These are phyloP conservation scores for Listronotus oregonensis DNA, from an alignment of 1,140 invertebrate genomes.

Conservation along the genomic window DNA sequence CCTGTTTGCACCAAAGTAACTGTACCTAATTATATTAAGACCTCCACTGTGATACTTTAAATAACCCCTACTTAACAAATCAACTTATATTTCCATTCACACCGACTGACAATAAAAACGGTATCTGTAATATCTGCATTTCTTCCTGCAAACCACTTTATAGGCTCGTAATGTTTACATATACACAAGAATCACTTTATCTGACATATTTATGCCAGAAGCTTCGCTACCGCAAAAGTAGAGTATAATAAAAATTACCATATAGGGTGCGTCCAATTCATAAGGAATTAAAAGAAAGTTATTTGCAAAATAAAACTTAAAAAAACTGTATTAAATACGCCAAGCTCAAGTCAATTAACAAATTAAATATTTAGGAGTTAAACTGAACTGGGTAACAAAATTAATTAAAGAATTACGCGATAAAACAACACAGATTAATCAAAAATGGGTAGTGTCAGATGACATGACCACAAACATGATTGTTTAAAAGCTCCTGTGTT, in stretches of 20 bases:
- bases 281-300: neutral
- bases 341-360: no score
- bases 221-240: constrained; percentile 9
- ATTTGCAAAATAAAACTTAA: constrained; percentile 1
- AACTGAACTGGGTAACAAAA: no score
- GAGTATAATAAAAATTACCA: neutral
- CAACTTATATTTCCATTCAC: constrained; percentile 16
- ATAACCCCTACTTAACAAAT: constrained; percentile 17
- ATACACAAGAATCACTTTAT: constrained; percentile 9
- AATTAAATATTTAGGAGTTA: no score
- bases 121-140: constrained; percentile 12
- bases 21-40: constrained; percentile 18
- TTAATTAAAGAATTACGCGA: no score
- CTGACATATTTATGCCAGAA: constrained; percentile 15
- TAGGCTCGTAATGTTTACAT: constrained; percentile 17
- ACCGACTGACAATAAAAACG: constrained; percentile 17
- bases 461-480: no score
- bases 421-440: no score
- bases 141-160: constrained; percentile 15
- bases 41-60: constrained; percentile 11
- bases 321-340: constrained; percentile 1
- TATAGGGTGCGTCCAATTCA: neutral
- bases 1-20: no score
- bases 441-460: no score
- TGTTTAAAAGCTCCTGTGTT: no score